Percentiles rank a stretch among this genome's conserved stretches.
Conservation (phyloP, 2,888 invertebrate genomes). For the Temnothorax rugatulus region DNA sequence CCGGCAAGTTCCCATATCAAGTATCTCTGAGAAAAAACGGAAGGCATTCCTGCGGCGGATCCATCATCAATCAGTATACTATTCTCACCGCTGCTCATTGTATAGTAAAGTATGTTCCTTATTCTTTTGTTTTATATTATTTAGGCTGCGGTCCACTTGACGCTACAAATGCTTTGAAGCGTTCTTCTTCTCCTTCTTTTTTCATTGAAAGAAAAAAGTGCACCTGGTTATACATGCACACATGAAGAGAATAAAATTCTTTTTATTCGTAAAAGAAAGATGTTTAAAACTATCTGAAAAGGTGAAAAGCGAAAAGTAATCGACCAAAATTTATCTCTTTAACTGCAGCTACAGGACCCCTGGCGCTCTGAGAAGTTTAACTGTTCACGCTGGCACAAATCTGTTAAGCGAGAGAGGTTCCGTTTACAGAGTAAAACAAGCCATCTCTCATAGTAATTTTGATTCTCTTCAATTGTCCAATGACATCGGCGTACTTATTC, state of each 20-base stretch:
- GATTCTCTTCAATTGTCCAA: conserved; percentile 54
- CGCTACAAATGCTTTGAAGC: too few relatives aligned
- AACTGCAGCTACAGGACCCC: neutral
- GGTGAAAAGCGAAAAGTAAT: neutral
- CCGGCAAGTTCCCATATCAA: conserved; percentile 87
- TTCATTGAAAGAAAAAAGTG: too few relatives aligned
- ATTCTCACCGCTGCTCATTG: conserved; percentile 88
- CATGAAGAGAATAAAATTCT: neutral
- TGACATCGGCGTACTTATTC: conserved; percentile 79
- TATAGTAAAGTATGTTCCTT: conserved; percentile 84
- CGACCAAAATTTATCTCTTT: neutral
- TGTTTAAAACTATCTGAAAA: neutral
- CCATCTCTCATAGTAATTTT: conserved; percentile 65
- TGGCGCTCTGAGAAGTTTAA: neutral
- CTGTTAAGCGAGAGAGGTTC: conserved; percentile 33
- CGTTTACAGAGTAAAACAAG: conserved; percentile 45
- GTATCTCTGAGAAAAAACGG: conserved; percentile 86
- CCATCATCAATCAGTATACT: conserved; percentile 87
- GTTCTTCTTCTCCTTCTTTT: too few relatives aligned
- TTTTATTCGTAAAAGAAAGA: neutral
- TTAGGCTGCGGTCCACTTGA: too few relatives aligned
- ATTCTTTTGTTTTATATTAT: neutral
- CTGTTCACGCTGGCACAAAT: conserved; percentile 66
- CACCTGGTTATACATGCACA: neutral
- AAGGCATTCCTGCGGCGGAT: conserved; percentile 88